Evolutionary conservation across 2,888 invertebrate genomes (phyloP), one percentile per base, ranked within the genome.

Genomic region (Caenorhabditis doughertyi): DNA sequence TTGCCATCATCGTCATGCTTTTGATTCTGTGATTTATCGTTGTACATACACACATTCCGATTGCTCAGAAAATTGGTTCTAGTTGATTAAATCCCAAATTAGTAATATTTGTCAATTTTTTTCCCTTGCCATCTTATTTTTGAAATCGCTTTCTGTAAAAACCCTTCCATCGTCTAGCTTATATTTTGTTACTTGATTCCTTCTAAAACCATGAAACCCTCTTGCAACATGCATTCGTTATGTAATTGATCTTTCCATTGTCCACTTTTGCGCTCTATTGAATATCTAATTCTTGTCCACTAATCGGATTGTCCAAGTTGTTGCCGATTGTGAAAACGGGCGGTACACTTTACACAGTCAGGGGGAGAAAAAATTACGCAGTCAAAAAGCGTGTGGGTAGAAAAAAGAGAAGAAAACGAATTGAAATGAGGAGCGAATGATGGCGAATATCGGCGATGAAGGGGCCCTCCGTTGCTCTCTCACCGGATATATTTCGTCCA

Each of bases 391-490:
- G 72, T 47, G 74, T n/a, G 42, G 73, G 64, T 47, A 56, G 73
- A 55, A 74, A 56, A 60, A 67, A 62, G 49, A 62, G 53, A 64
- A 62, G 49, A 53, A 64, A 62, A 76, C 42, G 67, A 77, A 77
- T 77, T 68, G 77, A 68, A 77, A 77, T 77, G 77, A 77, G 77
- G 60, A 77, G 77, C 68, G 68, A 77, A 77, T 77, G 77, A 77
- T 77, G 68, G 77, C 76, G 68, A 77, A 77, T 68, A 77, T 77
- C 68, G 76, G 65, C 65, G 74, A 65, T 64, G 56, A 51, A 39
- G 47, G 44, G 55, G 18, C 21, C 13, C 39, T 11, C 62, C 35
- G 11, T 23, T 49, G 44, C 67, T 65, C 65, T 68, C 77, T 77
- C 77, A 76, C 77, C 77, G 77, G 77, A 77, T 77, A 77, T 70